Evolutionary conservation across 2,113 vertebrate genomes (phyloP), one percentile per base, ranked within the genome.

Genomic region (Epinephelus fuscoguttatus): DNA sequence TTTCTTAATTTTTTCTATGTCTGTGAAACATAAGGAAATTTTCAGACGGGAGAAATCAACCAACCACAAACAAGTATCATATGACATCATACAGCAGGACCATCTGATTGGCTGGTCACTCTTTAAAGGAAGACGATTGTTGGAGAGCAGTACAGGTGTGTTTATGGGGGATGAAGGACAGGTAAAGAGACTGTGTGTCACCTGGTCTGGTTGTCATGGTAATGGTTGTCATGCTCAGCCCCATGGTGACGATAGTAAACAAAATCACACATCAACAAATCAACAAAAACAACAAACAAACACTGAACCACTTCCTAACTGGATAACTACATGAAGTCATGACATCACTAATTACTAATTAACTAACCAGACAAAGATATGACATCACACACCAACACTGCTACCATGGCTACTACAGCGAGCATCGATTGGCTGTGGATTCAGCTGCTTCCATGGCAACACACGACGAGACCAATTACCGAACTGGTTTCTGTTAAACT

Each of bases 41-140:
- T 84, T 84, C 82, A 92, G 80, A 82, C 78, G 80, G 84, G 85
- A 84, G 11, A 77, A 84, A 63, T 78, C 42, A 74, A 85, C 83
- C 77, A 85, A 59, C 84, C 72, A 85, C 84, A 85, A 59, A 84
- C 70, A 79, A 12, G 74, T 75, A 73, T 57, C 50, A 64, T 75
- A 81, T 87, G 78, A 92, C 87, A 89, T 74, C 81, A 80, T 30
- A 84, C 64, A 84, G 69, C n/a, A 3, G 59, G 83, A 79, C 17
- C 57, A 15, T 40, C 80, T 62, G 64, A 84, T 84, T 84, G 78
- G 79, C 23, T 57, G 80, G 66, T 61, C 52, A 0, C 49, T 72
- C 53, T 72, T n/a, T 55, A 57, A 49, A 87, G 81, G 88, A 86
- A 88, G 86, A 85, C 73, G 21, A 64, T 68, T 88, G 84, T 75